A percentile compares a stretch with the other conserved stretches of the same genome.
phyloP scores from a whole-genome alignment of 2,113 vertebrate species.

The Odontesthes bonariensis region DNA sequence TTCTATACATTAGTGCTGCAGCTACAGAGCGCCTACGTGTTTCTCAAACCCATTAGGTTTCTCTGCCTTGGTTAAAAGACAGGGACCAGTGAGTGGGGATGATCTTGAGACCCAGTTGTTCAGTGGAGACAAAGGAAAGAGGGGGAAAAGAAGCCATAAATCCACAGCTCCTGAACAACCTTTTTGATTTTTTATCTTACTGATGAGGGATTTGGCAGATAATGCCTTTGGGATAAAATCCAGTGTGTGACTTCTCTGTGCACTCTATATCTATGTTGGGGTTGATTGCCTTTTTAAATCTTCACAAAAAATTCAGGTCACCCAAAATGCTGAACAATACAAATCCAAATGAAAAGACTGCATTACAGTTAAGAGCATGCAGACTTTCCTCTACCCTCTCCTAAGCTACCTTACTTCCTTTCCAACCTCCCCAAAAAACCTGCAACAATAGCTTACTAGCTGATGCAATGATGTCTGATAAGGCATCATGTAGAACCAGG shows the following conservation, averaged over 20 bases:
- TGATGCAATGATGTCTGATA: constrained; percentile 4
- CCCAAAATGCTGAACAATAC: neutral
- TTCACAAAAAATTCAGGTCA: neutral
- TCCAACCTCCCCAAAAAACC: neutral
- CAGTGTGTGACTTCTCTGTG: neutral
- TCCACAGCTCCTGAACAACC: neutral
- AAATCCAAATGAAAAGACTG: neutral
- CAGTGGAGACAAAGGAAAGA: constrained; percentile 40
- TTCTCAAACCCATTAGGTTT: constrained; percentile 53
- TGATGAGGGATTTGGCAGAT: too few relatives aligned
- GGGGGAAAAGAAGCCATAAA: neutral
- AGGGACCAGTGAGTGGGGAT: constrained; percentile 7
- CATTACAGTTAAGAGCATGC: neutral
- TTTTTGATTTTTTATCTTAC: neutral
- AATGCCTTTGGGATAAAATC: neutral
- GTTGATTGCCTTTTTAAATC: neutral
- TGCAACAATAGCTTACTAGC: neutral
- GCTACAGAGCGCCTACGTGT: constrained; percentile 45
- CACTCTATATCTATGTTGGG: neutral
- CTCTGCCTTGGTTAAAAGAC: constrained; percentile 35
- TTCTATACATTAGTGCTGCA: constrained; percentile 67
- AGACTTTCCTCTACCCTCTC: neutral
- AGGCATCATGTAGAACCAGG: constrained; percentile 21
- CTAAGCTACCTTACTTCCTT: neutral
- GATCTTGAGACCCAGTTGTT: constrained; percentile 8